Conservation (phyloP, 1,140 invertebrate genomes). For the Protaetia brevitarsis region DNA sequence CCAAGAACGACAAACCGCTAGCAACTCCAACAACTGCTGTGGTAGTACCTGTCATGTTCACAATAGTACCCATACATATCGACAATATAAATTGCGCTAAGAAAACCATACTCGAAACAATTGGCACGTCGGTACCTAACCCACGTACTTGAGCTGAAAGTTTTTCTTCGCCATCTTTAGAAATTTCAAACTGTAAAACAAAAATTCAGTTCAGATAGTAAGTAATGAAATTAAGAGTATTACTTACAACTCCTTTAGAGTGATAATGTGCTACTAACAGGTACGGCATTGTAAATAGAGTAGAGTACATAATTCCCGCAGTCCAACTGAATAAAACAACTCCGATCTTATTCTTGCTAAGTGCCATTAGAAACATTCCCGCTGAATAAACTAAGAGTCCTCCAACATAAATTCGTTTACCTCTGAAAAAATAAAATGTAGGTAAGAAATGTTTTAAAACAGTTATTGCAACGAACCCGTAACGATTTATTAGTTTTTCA, state of each 20-base stretch:
- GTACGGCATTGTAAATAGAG: conserved; percentile 96
- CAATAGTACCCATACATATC: conserved; percentile 80
- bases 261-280: conserved; percentile 92
- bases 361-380: conserved; percentile 87
- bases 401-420: conserved; percentile 81
- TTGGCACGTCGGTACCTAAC: conserved; percentile 88
- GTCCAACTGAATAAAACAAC: conserved; percentile 87
- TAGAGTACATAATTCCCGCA: conserved; percentile 95
- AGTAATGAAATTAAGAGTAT: background rate
- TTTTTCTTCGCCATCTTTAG: conserved; percentile 23
- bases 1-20: conserved; percentile 76
- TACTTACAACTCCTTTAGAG: conserved; percentile 74
- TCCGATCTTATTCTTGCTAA: conserved; percentile 70
- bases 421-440: conserved; percentile 58
- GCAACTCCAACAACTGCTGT: conserved; percentile 83
- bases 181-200: conserved; percentile 13
- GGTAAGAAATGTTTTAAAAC: background rate
- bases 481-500: conserved; percentile 80
- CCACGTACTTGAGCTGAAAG: conserved; percentile 63
- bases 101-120: conserved; percentile 94
- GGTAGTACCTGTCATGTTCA: conserved; percentile 76
- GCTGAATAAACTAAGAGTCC: conserved; percentile 85
- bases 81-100: conserved; percentile 89
- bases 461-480: conserved; percentile 59
- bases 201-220: background rate